A percentile compares a stretch with the other conserved stretches of the same genome.
Evolutionary conservation across 2,113 vertebrate species (phyloP).

Genomic region (Eulacestoma nigropectus): DNA sequence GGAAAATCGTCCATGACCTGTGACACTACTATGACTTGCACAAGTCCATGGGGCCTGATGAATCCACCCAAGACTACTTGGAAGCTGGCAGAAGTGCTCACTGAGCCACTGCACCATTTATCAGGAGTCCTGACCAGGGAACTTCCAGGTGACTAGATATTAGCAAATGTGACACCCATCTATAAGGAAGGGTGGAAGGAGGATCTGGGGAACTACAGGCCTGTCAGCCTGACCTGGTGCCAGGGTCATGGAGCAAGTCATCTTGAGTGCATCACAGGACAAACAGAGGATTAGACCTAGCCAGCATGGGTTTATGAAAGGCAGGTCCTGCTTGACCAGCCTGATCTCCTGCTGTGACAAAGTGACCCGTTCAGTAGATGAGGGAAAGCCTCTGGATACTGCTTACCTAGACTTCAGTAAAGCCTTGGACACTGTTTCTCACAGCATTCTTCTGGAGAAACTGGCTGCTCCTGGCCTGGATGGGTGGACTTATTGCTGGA

Average conservation of each 20-base stretch:
- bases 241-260: not conserved
- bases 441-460: not conserved
- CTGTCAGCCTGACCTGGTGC: not conserved
- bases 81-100: not conserved
- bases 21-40: not conserved
- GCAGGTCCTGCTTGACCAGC: not conserved
- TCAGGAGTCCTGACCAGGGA: not conserved
- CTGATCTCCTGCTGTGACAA: not conserved
- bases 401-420: not conserved
- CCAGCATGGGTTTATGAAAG: not conserved
- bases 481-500: accelerated
- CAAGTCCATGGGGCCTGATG: not conserved
- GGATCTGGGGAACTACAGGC: not conserved
- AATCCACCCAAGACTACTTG: not conserved
- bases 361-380: not conserved
- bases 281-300: not conserved
- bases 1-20: not conserved
- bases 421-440: not conserved
- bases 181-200: not conserved
- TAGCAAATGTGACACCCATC: not conserved
- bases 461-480: not conserved
- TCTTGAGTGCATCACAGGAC: not conserved
- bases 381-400: not conserved
- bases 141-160: not conserved
- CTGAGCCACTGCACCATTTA: not conserved